Evolutionary conservation across 2,888 invertebrate species (phyloP).

Genomic region (Geophilus truncorum): DNA sequence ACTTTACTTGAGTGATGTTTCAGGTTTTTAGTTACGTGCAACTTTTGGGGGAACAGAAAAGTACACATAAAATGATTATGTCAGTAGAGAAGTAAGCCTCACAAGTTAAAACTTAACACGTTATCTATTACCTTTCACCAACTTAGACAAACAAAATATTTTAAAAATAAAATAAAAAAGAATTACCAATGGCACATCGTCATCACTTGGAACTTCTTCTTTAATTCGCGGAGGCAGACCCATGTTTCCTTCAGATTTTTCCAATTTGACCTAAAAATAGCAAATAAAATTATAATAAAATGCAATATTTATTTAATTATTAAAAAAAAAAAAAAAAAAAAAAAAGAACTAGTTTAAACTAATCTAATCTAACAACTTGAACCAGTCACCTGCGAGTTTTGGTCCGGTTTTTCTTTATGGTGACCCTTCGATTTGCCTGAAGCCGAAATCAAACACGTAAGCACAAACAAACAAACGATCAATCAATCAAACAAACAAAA

Average conservation of each 20-base stretch:
- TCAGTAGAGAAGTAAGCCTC: not conserved
- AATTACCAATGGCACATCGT: conserved; percentile 40
- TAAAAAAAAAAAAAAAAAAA: not conserved
- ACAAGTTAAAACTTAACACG: too few relatives aligned
- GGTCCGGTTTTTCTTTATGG: not conserved
- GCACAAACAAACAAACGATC: not conserved
- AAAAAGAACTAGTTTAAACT: too few relatives aligned
- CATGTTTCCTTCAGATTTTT: conserved; percentile 51
- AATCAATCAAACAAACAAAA: not conserved
- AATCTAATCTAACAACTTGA: too few relatives aligned
- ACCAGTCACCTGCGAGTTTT: not conserved
- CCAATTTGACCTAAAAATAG: conserved; percentile 39
- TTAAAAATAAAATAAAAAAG: conserved; percentile 28
- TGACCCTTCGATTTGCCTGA: not conserved
- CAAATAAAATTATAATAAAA: not conserved
- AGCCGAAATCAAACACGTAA: not conserved
- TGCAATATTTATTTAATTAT: conserved; percentile 42
- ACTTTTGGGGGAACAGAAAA: not conserved
- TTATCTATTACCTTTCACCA: not conserved
- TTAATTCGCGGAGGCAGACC: not conserved
- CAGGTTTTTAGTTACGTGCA: conserved; percentile 6
- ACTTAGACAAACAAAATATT: too few relatives aligned
- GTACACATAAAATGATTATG: not conserved
- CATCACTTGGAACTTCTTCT: conserved; percentile 34
- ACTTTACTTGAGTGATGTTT: not conserved